Evolutionary conservation across 2,113 vertebrate genomes (phyloP).

Genomic region (Etia nguti): DNA sequence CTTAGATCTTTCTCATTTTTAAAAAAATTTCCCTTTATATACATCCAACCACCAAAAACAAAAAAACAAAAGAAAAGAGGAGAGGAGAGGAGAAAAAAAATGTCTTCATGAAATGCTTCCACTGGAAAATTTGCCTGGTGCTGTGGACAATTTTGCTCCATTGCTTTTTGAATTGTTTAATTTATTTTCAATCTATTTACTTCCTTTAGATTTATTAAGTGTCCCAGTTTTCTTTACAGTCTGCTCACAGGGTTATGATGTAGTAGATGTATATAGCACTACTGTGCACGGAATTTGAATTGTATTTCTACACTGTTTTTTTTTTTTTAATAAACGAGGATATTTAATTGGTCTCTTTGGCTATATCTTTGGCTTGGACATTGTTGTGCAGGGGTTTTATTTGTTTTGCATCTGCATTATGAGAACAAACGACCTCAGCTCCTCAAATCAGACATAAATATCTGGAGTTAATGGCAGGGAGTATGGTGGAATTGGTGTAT

Average conservation of each 20-base stretch:
- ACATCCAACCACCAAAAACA: background rate
- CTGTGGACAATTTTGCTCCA: background rate
- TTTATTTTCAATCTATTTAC: background rate
- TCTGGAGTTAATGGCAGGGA: conserved; percentile 27
- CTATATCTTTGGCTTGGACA: background rate
- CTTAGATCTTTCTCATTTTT: conserved; percentile 18
- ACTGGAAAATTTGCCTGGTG: background rate
- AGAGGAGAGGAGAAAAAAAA: background rate
- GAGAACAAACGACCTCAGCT: conserved; percentile 24
- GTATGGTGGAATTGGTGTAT: conserved; percentile 15
- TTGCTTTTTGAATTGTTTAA: background rate
- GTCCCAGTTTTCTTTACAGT: background rate
- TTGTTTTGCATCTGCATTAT: conserved; percentile 15
- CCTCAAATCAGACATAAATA: conserved; percentile 45
- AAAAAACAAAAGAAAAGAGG: background rate
- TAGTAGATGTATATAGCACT: background rate
- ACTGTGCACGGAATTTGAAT: background rate
- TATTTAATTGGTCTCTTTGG: background rate
- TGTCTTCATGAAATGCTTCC: background rate
- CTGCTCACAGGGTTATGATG: background rate
- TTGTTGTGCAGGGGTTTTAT: background rate
- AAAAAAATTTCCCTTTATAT: background rate
- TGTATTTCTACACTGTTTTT: background rate
- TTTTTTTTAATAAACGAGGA: background rate
- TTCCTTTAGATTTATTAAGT: background rate